A percentile compares a stretch with the other conserved stretches of the same genome.
These are phyloP conservation scores for Chironomus tepperi DNA, from an alignment of 1,140 invertebrate genomes.

Conservation along the genomic window DNA sequence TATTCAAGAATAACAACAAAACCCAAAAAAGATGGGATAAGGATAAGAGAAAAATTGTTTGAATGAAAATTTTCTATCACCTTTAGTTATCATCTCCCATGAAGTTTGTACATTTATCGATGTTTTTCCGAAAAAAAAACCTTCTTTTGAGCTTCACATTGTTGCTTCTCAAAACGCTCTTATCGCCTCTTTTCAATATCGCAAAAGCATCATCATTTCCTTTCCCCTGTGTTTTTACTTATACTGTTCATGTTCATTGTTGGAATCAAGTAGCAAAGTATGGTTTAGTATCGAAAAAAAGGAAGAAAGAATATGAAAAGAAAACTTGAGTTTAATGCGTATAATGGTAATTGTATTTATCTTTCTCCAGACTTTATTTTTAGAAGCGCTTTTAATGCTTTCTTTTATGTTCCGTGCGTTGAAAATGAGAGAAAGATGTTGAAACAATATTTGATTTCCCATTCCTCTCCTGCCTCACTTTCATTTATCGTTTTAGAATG, in stretches of 20 bases:
- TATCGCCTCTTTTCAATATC: constrained; percentile 13
- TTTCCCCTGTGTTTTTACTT: background rate
- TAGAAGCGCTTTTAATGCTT: constrained; percentile 8
- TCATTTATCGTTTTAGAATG: constrained; percentile 1
- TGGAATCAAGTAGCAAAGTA: too few species aligned
- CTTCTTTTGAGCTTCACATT: background rate
- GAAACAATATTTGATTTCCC: constrained; percentile 5
- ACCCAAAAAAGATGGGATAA: too few species aligned
- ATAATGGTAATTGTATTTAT: constrained; percentile 10
- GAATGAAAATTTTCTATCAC: too few species aligned
- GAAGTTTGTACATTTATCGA: too few species aligned
- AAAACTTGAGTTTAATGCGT: constrained; percentile 10
- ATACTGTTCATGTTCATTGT: too few species aligned
- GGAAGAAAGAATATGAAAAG: background rate
- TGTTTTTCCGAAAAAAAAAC: background rate
- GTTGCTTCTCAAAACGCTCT: constrained; percentile 4
- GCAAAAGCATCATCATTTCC: constrained; percentile 12
- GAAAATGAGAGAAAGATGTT: background rate
- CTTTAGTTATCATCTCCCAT: too few species aligned
- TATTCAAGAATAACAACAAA: too few species aligned
- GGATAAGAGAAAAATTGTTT: too few species aligned
- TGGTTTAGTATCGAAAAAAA: background rate
- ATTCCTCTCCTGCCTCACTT: background rate
- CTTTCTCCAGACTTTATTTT: constrained; percentile 13
- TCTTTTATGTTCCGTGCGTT: background rate